Conservation (phyloP, 2,888 invertebrate genomes). For the Spodoptera picta region DNA sequence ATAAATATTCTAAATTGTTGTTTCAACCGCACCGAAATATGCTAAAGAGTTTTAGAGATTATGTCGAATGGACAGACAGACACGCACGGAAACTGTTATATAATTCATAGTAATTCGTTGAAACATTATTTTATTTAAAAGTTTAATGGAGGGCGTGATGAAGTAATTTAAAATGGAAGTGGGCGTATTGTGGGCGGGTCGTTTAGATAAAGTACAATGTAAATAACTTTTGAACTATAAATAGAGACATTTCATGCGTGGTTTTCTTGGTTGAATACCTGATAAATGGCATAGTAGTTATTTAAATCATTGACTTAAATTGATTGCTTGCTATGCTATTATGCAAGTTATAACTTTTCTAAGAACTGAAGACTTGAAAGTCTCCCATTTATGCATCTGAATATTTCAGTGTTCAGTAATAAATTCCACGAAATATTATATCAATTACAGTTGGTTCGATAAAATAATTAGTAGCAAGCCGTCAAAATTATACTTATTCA, state of each 20-base stretch:
- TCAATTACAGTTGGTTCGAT: no score
- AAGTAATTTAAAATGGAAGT: constrained; percentile 36
- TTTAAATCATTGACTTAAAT: no score
- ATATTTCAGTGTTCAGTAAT: no score
- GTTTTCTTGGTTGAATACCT: neutral
- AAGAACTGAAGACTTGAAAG: no score
- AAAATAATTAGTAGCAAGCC: no score
- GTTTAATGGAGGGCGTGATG: constrained; percentile 15
- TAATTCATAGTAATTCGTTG: constrained; percentile 27
- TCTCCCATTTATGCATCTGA: no score
- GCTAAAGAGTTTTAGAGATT: constrained; percentile 38
- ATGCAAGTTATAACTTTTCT: no score
- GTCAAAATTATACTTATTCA: no score
- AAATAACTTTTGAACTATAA: constrained; percentile 8
- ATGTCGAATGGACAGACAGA: constrained; percentile 22
- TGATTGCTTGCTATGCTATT: no score
- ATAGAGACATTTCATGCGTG: neutral
- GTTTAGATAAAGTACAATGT: constrained; percentile 9
- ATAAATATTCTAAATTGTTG: constrained; percentile 37
- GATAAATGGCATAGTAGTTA: no score
- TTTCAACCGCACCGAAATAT: constrained; percentile 20
- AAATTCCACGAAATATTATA: no score
- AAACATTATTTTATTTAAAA: constrained; percentile 29
- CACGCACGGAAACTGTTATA: constrained; percentile 22
- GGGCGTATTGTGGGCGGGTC: constrained; percentile 22